These are phyloP conservation scores for Macrophya alboannulata DNA, from an alignment of 2,888 invertebrate genomes.

Conservation along the genomic window DNA sequence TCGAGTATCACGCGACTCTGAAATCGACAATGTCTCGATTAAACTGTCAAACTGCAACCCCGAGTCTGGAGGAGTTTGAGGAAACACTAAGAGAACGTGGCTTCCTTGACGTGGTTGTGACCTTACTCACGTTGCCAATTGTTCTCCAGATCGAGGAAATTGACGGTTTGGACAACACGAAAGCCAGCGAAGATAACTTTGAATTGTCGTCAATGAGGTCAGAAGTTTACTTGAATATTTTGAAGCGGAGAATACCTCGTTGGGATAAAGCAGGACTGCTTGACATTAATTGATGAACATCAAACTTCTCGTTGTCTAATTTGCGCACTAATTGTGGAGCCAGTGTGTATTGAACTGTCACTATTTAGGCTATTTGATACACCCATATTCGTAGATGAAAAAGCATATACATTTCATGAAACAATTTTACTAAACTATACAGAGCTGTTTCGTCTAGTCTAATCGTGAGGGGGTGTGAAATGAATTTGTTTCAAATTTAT, in stretches of 20 bases:
- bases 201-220: neutral
- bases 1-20: conserved; percentile 69
- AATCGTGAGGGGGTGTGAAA: neutral
- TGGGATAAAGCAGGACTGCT: conserved; percentile 37
- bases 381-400: neutral
- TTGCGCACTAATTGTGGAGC: neutral
- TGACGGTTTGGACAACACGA: conserved; percentile 63
- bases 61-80: conserved; percentile 67
- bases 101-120: conserved; percentile 66
- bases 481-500: conserved; percentile 44
- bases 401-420: neutral
- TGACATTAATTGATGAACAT: neutral
- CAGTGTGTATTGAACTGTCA: neutral
- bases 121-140: conserved; percentile 69
- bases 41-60: conserved; percentile 70
- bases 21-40: conserved; percentile 67
- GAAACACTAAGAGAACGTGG: conserved; percentile 63
- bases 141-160: conserved; percentile 67
- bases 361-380: neutral
- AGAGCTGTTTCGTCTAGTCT: conserved; percentile 1
- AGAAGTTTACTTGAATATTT: conserved; percentile 21
- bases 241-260: conserved; percentile 13
- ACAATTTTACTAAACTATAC: neutral
- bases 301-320: neutral
- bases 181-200: conserved; percentile 8